Evolutionary conservation across 2,888 invertebrate species (phyloP).

Genomic region (Panopea generosa): DNA sequence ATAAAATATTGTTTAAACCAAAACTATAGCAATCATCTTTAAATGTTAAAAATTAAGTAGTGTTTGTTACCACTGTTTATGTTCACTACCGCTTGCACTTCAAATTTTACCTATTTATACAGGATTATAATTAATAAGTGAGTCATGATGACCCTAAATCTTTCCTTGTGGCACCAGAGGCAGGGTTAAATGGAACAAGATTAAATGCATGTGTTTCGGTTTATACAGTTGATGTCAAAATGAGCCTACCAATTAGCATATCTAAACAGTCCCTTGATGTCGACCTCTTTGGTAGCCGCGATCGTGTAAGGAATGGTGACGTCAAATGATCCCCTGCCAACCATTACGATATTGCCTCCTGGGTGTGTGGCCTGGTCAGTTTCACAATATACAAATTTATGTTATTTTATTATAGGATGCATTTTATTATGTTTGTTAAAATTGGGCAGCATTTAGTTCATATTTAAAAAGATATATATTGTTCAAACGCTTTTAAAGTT

Average conservation of each 20-base stretch:
- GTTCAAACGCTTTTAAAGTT: not conserved
- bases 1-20: no score
- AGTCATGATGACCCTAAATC: not conserved
- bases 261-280: conserved; percentile 96
- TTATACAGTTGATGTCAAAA: conserved; percentile 27
- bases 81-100: no score
- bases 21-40: no score
- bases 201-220: not conserved
- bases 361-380: conserved; percentile 93
- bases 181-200: not conserved
- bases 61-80: no score
- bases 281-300: conserved; percentile 93
- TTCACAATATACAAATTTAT: not conserved
- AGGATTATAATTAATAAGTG: not conserved
- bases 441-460: not conserved
- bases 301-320: conserved; percentile 92
- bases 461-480: not conserved
- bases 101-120: no score
- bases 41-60: no score
- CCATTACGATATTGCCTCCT: conserved; percentile 93
- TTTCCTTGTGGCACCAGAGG: no score
- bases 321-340: conserved; percentile 94
- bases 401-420: no score
- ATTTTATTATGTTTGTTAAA: not conserved
- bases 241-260: conserved; percentile 89